phyloP scores from a whole-genome alignment of 2,113 vertebrate genomes.

The Scalopus aquaticus region DNA sequence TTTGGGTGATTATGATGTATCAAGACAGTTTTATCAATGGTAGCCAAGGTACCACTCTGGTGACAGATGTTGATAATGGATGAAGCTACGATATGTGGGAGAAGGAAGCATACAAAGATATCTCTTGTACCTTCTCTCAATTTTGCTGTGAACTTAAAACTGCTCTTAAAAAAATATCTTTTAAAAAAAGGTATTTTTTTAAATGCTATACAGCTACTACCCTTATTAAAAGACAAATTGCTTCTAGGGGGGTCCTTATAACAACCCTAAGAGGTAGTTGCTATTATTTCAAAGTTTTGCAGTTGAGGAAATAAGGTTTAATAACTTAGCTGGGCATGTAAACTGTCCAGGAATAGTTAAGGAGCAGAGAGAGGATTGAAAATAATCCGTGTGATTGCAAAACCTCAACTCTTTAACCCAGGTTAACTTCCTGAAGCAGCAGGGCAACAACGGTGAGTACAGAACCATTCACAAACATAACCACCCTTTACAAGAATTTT shows the following conservation, averaged over 20 bases:
- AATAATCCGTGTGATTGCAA: neutral
- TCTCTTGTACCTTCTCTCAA: neutral
- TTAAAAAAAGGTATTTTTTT: no score
- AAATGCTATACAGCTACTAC: neutral
- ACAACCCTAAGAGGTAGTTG: neutral
- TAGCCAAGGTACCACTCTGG: neutral
- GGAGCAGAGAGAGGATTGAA: neutral
- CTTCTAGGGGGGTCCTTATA: neutral
- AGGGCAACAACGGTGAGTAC: neutral
- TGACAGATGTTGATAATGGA: neutral
- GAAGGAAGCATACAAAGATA: neutral
- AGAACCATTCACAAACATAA: neutral
- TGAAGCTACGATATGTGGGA: neutral
- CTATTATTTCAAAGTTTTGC: neutral
- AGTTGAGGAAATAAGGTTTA: constrained; percentile 24
- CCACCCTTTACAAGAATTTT: neutral
- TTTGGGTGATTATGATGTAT: neutral
- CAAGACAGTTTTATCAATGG: neutral
- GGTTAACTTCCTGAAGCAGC: neutral
- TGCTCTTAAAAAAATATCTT: neutral
- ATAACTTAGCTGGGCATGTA: neutral
- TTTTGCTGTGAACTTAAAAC: neutral
- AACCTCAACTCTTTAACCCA: constrained; percentile 14
- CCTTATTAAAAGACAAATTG: neutral
- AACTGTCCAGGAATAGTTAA: neutral